Evolutionary conservation across 1,140 invertebrate genomes (phyloP).

Genomic region (Drosophila baimaii): DNA sequence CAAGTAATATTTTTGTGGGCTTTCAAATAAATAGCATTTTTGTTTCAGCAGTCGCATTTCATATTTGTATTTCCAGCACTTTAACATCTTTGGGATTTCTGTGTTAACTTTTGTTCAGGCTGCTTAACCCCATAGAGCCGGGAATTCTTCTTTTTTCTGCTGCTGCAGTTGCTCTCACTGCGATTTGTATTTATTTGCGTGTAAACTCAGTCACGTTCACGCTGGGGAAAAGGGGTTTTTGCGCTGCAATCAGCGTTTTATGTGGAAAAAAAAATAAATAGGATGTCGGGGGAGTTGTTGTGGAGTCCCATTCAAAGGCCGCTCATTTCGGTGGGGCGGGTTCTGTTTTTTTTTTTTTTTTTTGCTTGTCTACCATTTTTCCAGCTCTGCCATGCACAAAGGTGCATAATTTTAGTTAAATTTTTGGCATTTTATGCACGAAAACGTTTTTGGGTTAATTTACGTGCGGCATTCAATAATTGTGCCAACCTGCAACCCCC

Average conservation of each 20-base stretch:
- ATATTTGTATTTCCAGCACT: slow-evolving; percentile 48
- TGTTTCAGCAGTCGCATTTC: slow-evolving; percentile 63
- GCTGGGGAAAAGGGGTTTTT: background rate
- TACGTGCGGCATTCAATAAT: slow-evolving; percentile 52
- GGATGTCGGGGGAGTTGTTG: background rate
- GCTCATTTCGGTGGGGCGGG: slow-evolving; percentile 34
- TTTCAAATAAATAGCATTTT: slow-evolving; percentile 72
- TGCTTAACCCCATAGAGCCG: slow-evolving; percentile 56
- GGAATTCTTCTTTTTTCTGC: slow-evolving; percentile 18
- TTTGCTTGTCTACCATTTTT: slow-evolving; percentile 18
- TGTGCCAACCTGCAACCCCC: slow-evolving; percentile 1
- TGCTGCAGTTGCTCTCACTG: slow-evolving; percentile 25
- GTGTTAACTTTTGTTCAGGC: slow-evolving; percentile 32
- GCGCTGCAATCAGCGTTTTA: slow-evolving; percentile 74
- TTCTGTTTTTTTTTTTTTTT: slow-evolving; percentile 1
- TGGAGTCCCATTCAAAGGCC: slow-evolving; percentile 31
- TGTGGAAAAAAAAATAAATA: slow-evolving; percentile 18
- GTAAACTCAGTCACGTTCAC: slow-evolving; percentile 71
- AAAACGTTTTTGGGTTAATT: slow-evolving; percentile 77
- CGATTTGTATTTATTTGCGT: slow-evolving; percentile 71
- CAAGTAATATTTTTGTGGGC: background rate
- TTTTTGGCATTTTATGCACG: slow-evolving; percentile 77
- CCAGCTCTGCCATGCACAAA: slow-evolving; percentile 35
- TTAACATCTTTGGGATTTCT: slow-evolving; percentile 11
- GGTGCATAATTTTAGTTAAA: slow-evolving; percentile 76